Evolutionary conservation across 2,113 vertebrate species (phyloP).

Genomic region (Phoenicopterus ruber): DNA sequence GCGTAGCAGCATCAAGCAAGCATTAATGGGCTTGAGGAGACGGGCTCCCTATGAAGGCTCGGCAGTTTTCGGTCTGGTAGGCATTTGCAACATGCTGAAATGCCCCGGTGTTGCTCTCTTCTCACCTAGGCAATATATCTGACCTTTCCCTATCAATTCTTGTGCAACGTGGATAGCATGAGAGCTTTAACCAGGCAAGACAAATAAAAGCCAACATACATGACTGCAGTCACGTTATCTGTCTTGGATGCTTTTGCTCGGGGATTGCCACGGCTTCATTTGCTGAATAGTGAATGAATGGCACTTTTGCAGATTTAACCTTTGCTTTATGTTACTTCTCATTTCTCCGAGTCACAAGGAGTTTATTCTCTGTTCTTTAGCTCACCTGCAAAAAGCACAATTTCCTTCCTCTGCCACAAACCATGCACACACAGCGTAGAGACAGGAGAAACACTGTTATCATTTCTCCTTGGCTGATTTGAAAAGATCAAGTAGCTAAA

Average conservation of each 20-base stretch:
- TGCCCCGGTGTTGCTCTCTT: background rate
- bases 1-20: background rate
- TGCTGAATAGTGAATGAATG: background rate
- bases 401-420: background rate
- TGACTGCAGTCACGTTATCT: background rate
- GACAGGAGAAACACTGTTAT: background rate
- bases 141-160: background rate
- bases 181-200: background rate
- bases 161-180: background rate
- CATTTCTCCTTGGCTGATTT: background rate
- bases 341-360: constrained; percentile 6
- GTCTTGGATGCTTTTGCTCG: background rate
- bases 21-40: background rate
- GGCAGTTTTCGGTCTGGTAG: background rate
- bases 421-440: rapidly evolving
- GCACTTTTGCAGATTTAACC: constrained; percentile 4
- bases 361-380: background rate
- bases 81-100: background rate
- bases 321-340: constrained; percentile 12
- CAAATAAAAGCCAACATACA: background rate
- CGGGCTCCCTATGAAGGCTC: background rate
- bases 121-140: background rate
- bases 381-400: background rate
- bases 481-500: background rate
- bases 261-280: background rate